phyloP scores from a whole-genome alignment of 2,888 invertebrate species.

The Dicyrtomina minuta region DNA sequence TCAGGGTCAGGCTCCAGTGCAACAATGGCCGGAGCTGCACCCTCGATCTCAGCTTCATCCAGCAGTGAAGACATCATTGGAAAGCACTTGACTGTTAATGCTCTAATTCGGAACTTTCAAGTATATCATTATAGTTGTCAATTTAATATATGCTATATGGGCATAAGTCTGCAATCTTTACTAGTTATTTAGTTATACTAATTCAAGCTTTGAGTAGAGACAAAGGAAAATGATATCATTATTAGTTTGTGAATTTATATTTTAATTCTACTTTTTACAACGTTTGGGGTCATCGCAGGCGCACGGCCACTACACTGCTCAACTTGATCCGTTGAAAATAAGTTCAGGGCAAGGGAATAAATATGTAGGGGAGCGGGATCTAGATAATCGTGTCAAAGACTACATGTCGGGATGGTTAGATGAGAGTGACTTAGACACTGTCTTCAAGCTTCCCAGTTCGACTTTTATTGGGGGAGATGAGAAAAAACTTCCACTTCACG shows the following conservation, averaged over 20 bases:
- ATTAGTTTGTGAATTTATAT: not conserved
- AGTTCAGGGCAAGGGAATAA: slow-evolving; percentile 65
- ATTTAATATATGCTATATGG: too few species aligned
- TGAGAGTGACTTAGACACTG: slow-evolving; percentile 93
- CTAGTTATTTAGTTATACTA: too few species aligned
- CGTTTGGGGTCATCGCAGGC: too few species aligned
- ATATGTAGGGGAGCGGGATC: too few species aligned
- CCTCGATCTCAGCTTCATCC: too few species aligned
- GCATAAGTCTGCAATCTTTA: too few species aligned
- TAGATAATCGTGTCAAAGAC: too few species aligned
- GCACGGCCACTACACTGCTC: slow-evolving; percentile 97
- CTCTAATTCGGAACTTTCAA: slow-evolving; percentile 98
- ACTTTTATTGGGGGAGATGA: slow-evolving; percentile 94
- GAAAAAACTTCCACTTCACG: slow-evolving; percentile 84
- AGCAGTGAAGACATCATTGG: slow-evolving; percentile 83
- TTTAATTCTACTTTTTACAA: slow-evolving; percentile 54
- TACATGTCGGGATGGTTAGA: slow-evolving; percentile 62
- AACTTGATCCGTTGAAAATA: slow-evolving; percentile 98
- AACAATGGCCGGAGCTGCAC: too few species aligned
- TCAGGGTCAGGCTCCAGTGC: not conserved
- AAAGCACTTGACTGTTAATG: slow-evolving; percentile 97
- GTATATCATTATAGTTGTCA: too few species aligned
- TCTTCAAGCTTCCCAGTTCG: slow-evolving; percentile 93
- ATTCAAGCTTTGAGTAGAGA: too few species aligned
- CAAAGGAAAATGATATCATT: slow-evolving; percentile 35